Evolutionary conservation across 2,888 invertebrate species (phyloP).

Genomic region (Cephus runcator): DNA sequence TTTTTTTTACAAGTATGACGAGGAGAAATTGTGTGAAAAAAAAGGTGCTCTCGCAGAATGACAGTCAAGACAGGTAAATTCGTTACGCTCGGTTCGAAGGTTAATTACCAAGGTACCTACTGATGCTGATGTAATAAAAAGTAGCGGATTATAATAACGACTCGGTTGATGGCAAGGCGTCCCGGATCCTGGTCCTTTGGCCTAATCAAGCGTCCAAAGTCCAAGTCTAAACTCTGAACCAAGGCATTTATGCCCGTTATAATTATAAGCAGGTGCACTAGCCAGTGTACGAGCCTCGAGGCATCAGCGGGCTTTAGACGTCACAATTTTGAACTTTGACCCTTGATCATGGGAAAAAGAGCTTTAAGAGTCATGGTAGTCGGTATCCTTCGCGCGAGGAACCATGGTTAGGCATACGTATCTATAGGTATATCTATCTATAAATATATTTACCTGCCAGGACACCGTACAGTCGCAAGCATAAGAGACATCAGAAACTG

Average conservation of each 20-base stretch:
- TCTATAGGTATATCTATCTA: not conserved
- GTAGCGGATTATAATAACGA: conserved; percentile 1
- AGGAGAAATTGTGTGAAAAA: not conserved
- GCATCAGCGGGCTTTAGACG: not conserved
- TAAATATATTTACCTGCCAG: not conserved
- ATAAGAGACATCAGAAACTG: conserved; percentile 32
- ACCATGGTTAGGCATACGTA: not conserved
- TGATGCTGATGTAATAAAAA: not conserved
- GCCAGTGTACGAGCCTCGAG: not conserved
- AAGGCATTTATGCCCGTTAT: conserved; percentile 15
- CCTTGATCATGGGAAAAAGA: conserved; percentile 28
- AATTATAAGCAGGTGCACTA: conserved; percentile 32
- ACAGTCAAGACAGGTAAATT: not conserved
- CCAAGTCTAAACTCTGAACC: not conserved
- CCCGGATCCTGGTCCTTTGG: not conserved
- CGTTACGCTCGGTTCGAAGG: not conserved
- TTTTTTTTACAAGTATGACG: not conserved
- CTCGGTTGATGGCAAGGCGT: not conserved
- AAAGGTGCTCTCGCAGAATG: not conserved
- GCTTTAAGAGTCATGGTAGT: conserved; percentile 16
- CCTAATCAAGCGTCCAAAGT: conserved; percentile 1
- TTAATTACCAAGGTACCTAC: not conserved
- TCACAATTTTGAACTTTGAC: conserved; percentile 38
- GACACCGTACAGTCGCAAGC: not conserved
- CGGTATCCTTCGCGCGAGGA: not conserved